Percentiles rank a stretch among this genome's conserved stretches.
phyloP scores from a whole-genome alignment of 2,113 vertebrate genomes.

The Marcusenius ussheri region DNA sequence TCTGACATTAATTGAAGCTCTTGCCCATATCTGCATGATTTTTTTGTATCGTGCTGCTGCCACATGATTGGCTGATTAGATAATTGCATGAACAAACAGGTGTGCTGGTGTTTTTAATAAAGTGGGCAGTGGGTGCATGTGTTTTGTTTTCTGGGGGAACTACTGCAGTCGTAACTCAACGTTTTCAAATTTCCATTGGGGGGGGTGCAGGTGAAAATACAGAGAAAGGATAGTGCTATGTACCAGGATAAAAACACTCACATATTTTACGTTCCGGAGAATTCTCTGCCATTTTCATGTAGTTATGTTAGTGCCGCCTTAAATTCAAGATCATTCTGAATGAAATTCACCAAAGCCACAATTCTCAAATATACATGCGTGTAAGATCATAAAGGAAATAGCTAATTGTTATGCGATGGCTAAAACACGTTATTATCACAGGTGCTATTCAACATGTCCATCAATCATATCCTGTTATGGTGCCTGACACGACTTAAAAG shows the following conservation, averaged over 20 bases:
- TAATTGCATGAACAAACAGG: not conserved
- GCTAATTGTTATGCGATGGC: not conserved
- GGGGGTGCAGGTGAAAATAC: not conserved
- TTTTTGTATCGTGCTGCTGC: not conserved
- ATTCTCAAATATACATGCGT: not conserved
- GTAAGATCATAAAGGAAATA: not conserved
- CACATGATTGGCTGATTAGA: not conserved
- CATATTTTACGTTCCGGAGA: not conserved
- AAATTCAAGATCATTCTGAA: not conserved
- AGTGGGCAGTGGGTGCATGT: not conserved
- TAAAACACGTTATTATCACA: not conserved
- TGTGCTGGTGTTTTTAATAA: not conserved
- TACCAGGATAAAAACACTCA: not conserved
- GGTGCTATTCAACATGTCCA: not conserved
- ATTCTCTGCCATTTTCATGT: not conserved
- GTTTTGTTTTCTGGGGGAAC: not conserved
- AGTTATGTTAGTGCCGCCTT: not conserved
- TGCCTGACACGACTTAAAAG: not conserved
- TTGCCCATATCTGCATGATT: not conserved
- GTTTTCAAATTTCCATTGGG: not conserved
- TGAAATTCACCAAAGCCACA: not conserved
- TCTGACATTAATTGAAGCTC: not conserved
- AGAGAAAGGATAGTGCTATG: not conserved
- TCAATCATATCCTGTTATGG: not conserved
- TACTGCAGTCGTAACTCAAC: not conserved